Evolutionary conservation across 2,888 invertebrate species (phyloP).

Genomic region (Graphium colonna): DNA sequence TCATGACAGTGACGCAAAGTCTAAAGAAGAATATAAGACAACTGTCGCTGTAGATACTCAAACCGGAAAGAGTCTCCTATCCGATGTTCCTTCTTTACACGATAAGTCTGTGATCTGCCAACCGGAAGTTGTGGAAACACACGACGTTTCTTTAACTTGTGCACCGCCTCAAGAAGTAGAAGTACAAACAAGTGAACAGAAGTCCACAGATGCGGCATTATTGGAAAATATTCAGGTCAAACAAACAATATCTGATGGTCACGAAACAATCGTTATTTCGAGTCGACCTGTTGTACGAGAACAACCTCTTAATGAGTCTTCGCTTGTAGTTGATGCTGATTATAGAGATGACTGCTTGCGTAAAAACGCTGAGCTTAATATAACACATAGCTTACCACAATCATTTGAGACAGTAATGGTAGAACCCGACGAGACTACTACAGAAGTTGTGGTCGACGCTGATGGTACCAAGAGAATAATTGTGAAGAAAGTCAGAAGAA

Average conservation of each 20-base stretch:
- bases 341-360: conserved; percentile 79
- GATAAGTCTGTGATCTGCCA: conserved; percentile 68
- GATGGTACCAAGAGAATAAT: conserved; percentile 91
- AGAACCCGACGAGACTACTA: conserved; percentile 91
- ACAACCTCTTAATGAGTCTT: conserved; percentile 75
- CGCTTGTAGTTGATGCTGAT: conserved; percentile 86
- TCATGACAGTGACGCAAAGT: conserved; percentile 27
- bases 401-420: conserved; percentile 90
- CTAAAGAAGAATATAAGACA: conserved; percentile 38
- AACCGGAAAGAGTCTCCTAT: conserved; percentile 82
- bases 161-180: conserved; percentile 79
- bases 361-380: conserved; percentile 84
- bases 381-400: conserved; percentile 86
- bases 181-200: conserved; percentile 80
- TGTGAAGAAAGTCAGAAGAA: conserved; percentile 85
- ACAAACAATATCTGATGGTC: conserved; percentile 81
- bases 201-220: conserved; percentile 68
- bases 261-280: conserved; percentile 86
- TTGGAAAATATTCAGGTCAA: conserved; percentile 84
- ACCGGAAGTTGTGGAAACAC: conserved; percentile 55
- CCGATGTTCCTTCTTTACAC: conserved; percentile 57
- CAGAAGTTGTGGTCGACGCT: conserved; percentile 88
- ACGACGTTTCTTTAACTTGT: conserved; percentile 75
- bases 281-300: conserved; percentile 80
- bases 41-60: conserved; percentile 81